Evolutionary conservation across 2,113 vertebrate genomes (phyloP), one percentile per base, ranked within the genome.

Genomic region (Rafetus swinhoei): DNA sequence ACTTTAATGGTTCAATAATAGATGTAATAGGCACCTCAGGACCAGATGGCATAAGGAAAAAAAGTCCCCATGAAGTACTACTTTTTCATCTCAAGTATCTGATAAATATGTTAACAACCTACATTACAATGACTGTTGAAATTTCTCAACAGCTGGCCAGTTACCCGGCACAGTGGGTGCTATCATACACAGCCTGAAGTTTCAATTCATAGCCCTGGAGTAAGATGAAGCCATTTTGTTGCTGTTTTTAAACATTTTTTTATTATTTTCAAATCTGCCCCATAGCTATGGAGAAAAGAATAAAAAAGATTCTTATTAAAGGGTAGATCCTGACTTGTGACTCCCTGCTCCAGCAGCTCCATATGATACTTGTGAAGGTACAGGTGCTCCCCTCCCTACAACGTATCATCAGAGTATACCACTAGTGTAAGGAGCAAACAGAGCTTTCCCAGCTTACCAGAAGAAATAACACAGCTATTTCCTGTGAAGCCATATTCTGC

Each of bases 1-100:
- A 98, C 97, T 98, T 98, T 98, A 98, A 98, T 98, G 98, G 98
- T 97, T 98, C 98, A 97, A 96, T 98, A 98, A 98, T 98, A 98
- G 95, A 98, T 96, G 97, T 98, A 98, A 98, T 96, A 97, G 97
- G 96, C 97, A 97, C 97, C 97, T 98, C 96, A 97, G 96, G 97
- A 98, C 97, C 98, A 98, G 97, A 98, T 98, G 97, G 98, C 95
- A 97, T 89, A 95, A 96, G 91, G 93, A 85, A 93, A 90, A 45
- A 96, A 97, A 89, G 88, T 96, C 95, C 86, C 90, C 88, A 93
- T 96, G 96, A 97, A 97, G 97, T 96, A 96, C 90, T 85, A 94
- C 74, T 97, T 98, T 97, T 98, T 97, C 97, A 97, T 97, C 96
- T 98, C 94, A 97, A 97, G 96, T 97, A 96, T 98, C 97, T 97